phyloP scores from a whole-genome alignment of 2,888 invertebrate genomes.

The Cyclophora punctaria region DNA sequence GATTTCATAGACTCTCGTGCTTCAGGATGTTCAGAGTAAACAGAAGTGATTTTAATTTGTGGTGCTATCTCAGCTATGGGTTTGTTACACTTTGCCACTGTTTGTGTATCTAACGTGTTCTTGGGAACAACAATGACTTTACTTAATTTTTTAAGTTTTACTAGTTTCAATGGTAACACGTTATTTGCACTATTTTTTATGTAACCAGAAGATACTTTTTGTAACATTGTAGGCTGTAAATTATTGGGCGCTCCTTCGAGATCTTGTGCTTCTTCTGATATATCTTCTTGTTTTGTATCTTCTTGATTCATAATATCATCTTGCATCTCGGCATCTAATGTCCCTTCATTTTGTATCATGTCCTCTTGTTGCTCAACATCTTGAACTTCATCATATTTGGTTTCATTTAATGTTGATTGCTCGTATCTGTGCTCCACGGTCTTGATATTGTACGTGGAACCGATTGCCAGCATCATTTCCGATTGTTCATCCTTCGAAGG shows the following conservation, averaged over 20 bases:
- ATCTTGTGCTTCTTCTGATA: constrained; percentile 1
- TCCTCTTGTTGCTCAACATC: too few relatives aligned
- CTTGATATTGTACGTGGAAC: not conserved
- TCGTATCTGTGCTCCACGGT: not conserved
- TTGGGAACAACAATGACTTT: too few relatives aligned
- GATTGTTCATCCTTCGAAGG: constrained; percentile 18
- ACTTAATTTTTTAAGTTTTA: too few relatives aligned
- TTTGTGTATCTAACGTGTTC: too few relatives aligned
- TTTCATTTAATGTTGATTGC: not conserved
- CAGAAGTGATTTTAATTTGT: constrained; percentile 37
- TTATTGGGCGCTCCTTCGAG: constrained; percentile 8
- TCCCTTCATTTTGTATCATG: not conserved
- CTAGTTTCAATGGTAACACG: too few relatives aligned
- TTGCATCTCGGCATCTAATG: not conserved
- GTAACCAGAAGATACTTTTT: not conserved
- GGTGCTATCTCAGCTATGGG: constrained; percentile 29
- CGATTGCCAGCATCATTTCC: constrained; percentile 1
- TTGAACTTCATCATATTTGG: too few relatives aligned
- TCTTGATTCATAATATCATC: not conserved
- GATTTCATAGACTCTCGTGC: constrained; percentile 12
- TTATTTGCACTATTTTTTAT: too few relatives aligned
- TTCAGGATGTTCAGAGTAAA: constrained; percentile 22
- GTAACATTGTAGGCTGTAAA: constrained; percentile 31
- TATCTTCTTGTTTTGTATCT: not conserved
- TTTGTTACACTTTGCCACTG: too few relatives aligned